Percentiles rank a stretch among this genome's conserved stretches.
These are phyloP conservation scores for Carassius carassius DNA, from an alignment of 2,113 vertebrate genomes.

Conservation along the genomic window DNA sequence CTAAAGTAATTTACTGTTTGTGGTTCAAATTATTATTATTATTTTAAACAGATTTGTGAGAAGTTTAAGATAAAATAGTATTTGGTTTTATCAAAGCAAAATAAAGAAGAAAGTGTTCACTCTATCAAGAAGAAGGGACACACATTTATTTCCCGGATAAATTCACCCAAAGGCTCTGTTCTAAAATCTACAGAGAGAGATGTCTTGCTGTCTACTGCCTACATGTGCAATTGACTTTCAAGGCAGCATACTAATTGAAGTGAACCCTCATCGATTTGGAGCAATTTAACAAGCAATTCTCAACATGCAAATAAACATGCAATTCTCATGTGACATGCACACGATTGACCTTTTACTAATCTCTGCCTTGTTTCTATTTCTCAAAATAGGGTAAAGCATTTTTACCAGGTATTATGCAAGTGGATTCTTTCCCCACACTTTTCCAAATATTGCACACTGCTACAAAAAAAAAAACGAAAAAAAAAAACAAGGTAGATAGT, in stretches of 20 bases:
- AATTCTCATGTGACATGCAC: not conserved
- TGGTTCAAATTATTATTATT: not conserved
- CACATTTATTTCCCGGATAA: not conserved
- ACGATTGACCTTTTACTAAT: not conserved
- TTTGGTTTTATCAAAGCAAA: not conserved
- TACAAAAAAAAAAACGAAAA: no score
- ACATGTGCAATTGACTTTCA: not conserved
- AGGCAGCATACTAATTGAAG: not conserved
- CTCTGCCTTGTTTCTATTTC: not conserved
- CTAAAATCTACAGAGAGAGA: not conserved
- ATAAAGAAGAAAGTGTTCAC: not conserved
- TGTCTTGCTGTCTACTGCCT: not conserved
- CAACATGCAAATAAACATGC: not conserved
- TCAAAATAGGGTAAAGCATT: not conserved
- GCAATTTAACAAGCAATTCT: not conserved
- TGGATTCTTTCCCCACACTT: not conserved
- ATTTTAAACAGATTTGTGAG: slow-evolving; percentile 3
- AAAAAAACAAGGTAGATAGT: not conserved
- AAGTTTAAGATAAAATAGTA: not conserved
- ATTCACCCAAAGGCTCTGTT: not conserved
- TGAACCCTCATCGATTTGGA: not conserved
- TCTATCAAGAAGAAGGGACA: not conserved
- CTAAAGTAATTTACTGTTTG: slow-evolving; percentile 4
- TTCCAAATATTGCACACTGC: not conserved
- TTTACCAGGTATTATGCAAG: not conserved